Conservation (phyloP, 2,113 vertebrate genomes). For the Motacilla alba region DNA sequence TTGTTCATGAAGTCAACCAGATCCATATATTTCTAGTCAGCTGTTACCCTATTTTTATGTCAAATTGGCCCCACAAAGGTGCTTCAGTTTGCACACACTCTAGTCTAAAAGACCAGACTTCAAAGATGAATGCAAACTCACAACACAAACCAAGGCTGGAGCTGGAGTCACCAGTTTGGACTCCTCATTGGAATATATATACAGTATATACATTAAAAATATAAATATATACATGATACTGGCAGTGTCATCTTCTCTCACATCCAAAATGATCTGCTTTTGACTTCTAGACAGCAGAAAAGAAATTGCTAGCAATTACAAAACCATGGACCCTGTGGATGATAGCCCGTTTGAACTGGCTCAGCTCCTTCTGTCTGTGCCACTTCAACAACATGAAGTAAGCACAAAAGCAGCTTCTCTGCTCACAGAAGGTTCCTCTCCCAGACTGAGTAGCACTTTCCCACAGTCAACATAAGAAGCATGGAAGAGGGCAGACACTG, state of each 20-base stretch:
- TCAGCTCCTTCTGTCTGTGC: neutral
- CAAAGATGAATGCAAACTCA: neutral
- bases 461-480: neutral
- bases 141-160: neutral
- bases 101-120: neutral
- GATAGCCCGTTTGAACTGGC: neutral
- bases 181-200: neutral
- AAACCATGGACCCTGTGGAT: neutral
- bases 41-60: neutral
- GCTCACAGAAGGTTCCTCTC: neutral
- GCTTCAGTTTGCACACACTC: neutral
- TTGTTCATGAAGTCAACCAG: neutral
- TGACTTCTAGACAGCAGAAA: neutral
- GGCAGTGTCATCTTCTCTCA: neutral
- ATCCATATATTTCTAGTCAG: neutral
- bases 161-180: neutral
- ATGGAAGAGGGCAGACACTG: neutral
- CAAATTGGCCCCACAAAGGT: neutral
- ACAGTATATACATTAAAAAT: neutral
- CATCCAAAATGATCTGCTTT: conserved; percentile 2
- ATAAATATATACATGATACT: conserved; percentile 4
- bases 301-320: neutral
- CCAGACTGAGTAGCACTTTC: neutral
- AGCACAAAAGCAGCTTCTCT: neutral
- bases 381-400: neutral